These are phyloP conservation scores for Pongo abelii DNA, from an alignment of 2,113 vertebrate species.

Conservation along the genomic window DNA sequence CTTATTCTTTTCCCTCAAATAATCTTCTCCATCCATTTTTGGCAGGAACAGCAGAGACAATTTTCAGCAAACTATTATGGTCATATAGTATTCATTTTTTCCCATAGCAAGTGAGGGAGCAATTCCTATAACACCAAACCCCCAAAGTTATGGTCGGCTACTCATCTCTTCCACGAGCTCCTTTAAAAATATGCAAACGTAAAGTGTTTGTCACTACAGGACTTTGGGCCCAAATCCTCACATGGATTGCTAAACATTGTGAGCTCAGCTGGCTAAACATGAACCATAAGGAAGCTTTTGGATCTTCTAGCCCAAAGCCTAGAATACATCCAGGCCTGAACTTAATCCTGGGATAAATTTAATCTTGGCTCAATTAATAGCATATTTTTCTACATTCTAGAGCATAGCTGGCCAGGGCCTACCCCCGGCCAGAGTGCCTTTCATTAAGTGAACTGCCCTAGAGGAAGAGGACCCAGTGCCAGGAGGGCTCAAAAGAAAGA, in stretches of 20 bases:
- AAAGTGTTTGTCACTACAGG: not conserved
- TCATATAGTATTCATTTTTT: not conserved
- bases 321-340: not conserved
- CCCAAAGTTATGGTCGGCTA: not conserved
- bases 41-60: not conserved
- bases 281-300: not conserved
- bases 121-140: not conserved
- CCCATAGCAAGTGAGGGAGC: not conserved
- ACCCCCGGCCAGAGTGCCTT: not conserved
- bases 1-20: slow-evolving; percentile 13
- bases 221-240: not conserved
- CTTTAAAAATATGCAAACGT: slow-evolving; percentile 8
- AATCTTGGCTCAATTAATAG: not conserved
- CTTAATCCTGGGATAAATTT: not conserved
- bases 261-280: not conserved
- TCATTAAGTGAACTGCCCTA: not conserved
- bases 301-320: not conserved
- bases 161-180: not conserved
- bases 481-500: slow-evolving; percentile 8
- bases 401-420: not conserved
- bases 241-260: not conserved
- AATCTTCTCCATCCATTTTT: not conserved
- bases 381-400: not conserved
- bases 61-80: not conserved
- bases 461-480: not conserved